phyloP scores from a whole-genome alignment of 2,113 vertebrate genomes.

The Harpagus bidentatus region DNA sequence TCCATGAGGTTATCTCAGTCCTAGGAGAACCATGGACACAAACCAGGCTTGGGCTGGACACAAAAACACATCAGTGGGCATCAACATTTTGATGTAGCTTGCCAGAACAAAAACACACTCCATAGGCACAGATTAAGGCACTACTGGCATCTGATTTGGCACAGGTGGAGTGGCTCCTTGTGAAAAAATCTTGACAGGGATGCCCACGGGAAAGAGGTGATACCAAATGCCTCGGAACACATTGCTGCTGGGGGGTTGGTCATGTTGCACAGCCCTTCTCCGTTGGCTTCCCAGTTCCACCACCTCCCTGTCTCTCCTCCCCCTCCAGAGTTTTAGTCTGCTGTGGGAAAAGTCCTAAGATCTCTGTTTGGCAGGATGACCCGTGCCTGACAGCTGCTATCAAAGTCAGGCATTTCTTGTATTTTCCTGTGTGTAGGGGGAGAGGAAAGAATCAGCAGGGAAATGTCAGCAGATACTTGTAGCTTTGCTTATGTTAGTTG shows the following conservation, averaged over 20 bases:
- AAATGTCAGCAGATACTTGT: conserved; percentile 3
- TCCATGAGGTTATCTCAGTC: neutral
- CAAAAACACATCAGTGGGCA: neutral
- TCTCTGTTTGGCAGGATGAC: neutral
- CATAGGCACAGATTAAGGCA: neutral
- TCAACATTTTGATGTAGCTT: neutral
- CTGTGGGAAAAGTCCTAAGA: neutral
- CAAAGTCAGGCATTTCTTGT: neutral
- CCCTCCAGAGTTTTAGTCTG: neutral
- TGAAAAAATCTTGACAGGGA: neutral
- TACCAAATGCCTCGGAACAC: neutral
- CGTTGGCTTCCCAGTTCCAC: neutral
- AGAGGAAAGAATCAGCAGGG: neutral
- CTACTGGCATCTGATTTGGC: neutral
- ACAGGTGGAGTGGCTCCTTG: neutral
- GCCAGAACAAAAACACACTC: neutral
- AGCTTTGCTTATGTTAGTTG: neutral
- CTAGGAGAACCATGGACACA: neutral
- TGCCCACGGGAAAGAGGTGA: neutral
- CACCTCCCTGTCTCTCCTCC: neutral
- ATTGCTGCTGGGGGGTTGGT: rapidly evolving
- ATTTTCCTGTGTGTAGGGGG: neutral
- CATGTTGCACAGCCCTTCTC: neutral
- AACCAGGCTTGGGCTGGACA: neutral
- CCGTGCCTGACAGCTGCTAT: neutral